These are phyloP conservation scores for Polypterus senegalus DNA, from an alignment of 2,113 vertebrate genomes.

Conservation along the genomic window DNA sequence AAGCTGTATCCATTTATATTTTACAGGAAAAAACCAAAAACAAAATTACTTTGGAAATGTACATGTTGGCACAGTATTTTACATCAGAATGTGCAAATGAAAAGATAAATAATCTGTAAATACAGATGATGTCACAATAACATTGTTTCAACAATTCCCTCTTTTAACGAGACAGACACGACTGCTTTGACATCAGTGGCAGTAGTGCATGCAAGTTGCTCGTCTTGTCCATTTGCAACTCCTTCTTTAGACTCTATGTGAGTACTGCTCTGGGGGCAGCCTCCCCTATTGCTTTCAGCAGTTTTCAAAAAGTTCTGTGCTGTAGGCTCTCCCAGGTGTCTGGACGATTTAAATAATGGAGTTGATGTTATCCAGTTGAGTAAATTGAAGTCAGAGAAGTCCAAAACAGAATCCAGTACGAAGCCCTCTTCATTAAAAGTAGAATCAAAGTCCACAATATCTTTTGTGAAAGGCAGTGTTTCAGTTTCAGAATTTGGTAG, in stretches of 20 bases:
- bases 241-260: conserved; percentile 30
- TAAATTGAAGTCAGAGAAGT: conserved; percentile 35
- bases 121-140: conserved; percentile 41
- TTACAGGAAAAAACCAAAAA: too few relatives aligned
- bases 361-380: conserved; percentile 58
- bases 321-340: conserved; percentile 37
- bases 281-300: conserved; percentile 32
- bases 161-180: conserved; percentile 16
- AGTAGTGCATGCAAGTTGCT: conserved; percentile 12
- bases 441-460: conserved; percentile 21
- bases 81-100: too few relatives aligned
- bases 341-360: conserved; percentile 41
- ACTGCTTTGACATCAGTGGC: conserved; percentile 12
- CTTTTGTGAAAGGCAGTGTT: conserved; percentile 34
- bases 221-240: conserved; percentile 21
- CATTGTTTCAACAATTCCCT: conserved; percentile 39
- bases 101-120: conserved; percentile 13
- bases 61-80: too few relatives aligned
- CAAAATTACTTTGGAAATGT: too few relatives aligned
- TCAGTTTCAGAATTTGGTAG: conserved; percentile 16
- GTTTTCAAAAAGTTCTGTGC: conserved; percentile 30
- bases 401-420: conserved; percentile 18
- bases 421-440: conserved; percentile 19
- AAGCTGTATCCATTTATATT: too few relatives aligned
- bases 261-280: conserved; percentile 17